A percentile compares a stretch with the other conserved stretches of the same genome.
These are phyloP conservation scores for Python bivittatus DNA, from an alignment of 2,113 vertebrate genomes.

Conservation along the genomic window DNA sequence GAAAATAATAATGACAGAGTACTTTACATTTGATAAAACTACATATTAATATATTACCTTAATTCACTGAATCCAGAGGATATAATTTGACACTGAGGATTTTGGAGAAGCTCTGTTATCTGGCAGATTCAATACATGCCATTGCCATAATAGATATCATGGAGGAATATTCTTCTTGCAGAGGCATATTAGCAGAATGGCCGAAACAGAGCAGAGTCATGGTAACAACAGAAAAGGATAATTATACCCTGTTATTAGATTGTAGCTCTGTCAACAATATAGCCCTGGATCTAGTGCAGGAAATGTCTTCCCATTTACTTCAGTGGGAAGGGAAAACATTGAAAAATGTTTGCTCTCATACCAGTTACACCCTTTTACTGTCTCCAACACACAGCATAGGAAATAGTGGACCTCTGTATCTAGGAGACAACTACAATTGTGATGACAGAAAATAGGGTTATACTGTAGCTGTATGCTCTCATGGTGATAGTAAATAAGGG, in stretches of 20 bases:
- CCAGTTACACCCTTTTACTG: not conserved
- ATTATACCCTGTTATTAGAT: not conserved
- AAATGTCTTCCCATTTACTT: not conserved
- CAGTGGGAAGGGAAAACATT: not conserved
- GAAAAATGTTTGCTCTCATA: not conserved
- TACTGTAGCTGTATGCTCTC: not conserved
- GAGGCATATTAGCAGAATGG: not conserved
- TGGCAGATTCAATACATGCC: not conserved
- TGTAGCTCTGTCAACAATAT: not conserved
- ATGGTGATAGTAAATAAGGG: not conserved
- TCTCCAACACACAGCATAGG: not conserved
- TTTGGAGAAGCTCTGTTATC: not conserved
- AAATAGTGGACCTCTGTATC: not conserved
- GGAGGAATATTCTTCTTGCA: not conserved
- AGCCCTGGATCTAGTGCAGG: not conserved
- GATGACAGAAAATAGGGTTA: not conserved
- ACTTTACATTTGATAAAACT: not conserved
- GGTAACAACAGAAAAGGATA: not conserved
- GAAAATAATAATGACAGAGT: not conserved
- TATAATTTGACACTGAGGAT: not conserved
- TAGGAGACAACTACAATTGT: not conserved
- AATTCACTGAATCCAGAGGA: not conserved
- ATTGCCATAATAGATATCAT: not conserved
- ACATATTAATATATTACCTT: not conserved
- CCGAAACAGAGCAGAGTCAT: not conserved